Percentiles rank a stretch among this genome's conserved stretches.
Conservation (phyloP, 1,140 invertebrate genomes). For the Adoxophyes honmai region DNA sequence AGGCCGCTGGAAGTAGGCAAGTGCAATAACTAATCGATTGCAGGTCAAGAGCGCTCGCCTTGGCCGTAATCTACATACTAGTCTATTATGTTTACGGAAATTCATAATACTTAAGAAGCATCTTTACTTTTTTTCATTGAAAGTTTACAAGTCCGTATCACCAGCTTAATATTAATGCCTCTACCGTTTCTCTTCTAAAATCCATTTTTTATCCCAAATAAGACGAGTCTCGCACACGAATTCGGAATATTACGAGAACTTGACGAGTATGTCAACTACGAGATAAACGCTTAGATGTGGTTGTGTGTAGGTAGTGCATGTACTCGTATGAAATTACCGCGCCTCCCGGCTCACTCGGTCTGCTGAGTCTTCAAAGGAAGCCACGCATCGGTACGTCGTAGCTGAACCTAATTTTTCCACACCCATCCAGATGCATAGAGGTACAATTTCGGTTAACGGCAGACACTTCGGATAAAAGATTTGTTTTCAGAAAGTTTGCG, state of each 20-base stretch:
- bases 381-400: neutral
- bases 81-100: too few species aligned
- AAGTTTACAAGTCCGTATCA: too few species aligned
- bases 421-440: neutral
- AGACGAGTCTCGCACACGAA: too few species aligned
- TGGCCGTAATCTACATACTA: conserved; percentile 6
- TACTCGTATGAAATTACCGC: conserved; percentile 7
- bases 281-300: too few species aligned
- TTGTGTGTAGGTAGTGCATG: too few species aligned
- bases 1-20: too few species aligned
- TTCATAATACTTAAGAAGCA: too few species aligned
- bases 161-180: too few species aligned
- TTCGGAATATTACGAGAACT: too few species aligned
- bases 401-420: neutral
- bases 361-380: conserved; percentile 3
- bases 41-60: neutral
- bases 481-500: neutral
- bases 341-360: conserved; percentile 3
- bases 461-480: neutral
- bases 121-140: too few species aligned
- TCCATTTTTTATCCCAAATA: too few species aligned
- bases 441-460: neutral
- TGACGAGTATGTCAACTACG: conserved; percentile 8
- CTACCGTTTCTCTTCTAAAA: too few species aligned
- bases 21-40: neutral